phyloP scores from a whole-genome alignment of 2,113 vertebrate genomes.

The Eretmochelys imbricata region DNA sequence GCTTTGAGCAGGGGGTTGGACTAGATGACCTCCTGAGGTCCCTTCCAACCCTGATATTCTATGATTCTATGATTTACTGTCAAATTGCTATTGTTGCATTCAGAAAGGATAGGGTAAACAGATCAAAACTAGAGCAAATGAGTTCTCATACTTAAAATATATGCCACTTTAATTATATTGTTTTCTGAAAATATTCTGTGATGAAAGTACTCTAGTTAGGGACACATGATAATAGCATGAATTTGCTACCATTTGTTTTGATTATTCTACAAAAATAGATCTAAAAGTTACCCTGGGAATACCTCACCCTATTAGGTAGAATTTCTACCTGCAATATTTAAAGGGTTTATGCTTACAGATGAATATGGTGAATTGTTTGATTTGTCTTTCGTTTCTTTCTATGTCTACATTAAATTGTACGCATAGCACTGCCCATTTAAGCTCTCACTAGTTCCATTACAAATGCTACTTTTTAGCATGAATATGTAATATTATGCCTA shows the following conservation, averaged over 20 bases:
- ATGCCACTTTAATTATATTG: background rate
- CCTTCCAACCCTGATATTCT: too few species aligned
- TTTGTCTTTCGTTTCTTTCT: background rate
- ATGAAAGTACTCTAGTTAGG: background rate
- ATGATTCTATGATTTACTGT: background rate
- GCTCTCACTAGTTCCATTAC: background rate
- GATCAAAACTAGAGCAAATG: background rate
- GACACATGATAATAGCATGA: background rate
- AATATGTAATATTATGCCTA: background rate
- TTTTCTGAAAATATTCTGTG: background rate
- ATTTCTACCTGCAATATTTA: background rate
- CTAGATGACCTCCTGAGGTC: too few species aligned
- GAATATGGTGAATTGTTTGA: background rate
- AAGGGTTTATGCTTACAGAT: background rate
- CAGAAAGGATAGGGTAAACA: background rate
- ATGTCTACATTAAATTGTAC: background rate
- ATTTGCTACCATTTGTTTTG: background rate
- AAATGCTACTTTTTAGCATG: background rate
- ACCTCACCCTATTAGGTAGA: background rate
- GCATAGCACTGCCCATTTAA: background rate
- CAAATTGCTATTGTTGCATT: background rate
- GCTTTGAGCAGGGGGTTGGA: too few species aligned
- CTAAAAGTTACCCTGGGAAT: rapidly evolving
- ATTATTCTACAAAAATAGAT: background rate
- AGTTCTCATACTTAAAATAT: background rate